Base-by-base conservation (phyloP, 1,140 invertebrate genomes). In the Saccostrea echinata region DNA sequence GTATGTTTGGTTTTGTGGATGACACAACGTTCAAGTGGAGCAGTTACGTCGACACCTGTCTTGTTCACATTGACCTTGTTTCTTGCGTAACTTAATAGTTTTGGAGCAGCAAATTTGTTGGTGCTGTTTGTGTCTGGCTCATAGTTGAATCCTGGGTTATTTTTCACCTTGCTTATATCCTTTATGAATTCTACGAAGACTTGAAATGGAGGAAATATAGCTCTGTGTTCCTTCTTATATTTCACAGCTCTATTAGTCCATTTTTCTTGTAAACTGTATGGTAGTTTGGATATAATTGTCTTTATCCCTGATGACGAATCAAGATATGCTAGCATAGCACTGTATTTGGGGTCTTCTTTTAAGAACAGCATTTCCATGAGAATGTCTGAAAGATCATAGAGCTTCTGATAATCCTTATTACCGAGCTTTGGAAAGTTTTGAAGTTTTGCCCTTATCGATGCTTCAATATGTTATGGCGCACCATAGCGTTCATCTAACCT, bases 341-440 rank as follows among this genome's bases (percentile, higher is more conserved):
- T 85, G 80, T 88, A 90, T 35, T 76, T 76, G 12, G 30, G 53
- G 35, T 91, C 12, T 76, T 83, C 76, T 21, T 90, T 90, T 21
- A 88, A 30, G 13, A 33, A 85, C 61, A 87, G 18, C 35, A 90
- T 87, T 84, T 91, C 89, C 21, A 55, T 61, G 13, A 90, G 85
- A n/a, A 88, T 53, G 64, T 90, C 90, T 43, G 57, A 71, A 12
- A 90, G 82, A n/a, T 90, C 90, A 84, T 89, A 90, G 6, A 90
- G 84, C 27, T 85, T 88, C 21, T 71, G 64, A 53, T 83, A 53
- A 57, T 90, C 90, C 81, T 89, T 88, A 30, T 87, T 87, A 9
- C 76, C 61, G 0, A 90, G 52, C 76, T 84, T 87, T 4, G 90
- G 90, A 85, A 91, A 91, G 18, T 43, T 61, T 4, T 12, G 6